Evolutionary conservation across 2,113 vertebrate species (phyloP).

Genomic region (Albula glossodonta): DNA sequence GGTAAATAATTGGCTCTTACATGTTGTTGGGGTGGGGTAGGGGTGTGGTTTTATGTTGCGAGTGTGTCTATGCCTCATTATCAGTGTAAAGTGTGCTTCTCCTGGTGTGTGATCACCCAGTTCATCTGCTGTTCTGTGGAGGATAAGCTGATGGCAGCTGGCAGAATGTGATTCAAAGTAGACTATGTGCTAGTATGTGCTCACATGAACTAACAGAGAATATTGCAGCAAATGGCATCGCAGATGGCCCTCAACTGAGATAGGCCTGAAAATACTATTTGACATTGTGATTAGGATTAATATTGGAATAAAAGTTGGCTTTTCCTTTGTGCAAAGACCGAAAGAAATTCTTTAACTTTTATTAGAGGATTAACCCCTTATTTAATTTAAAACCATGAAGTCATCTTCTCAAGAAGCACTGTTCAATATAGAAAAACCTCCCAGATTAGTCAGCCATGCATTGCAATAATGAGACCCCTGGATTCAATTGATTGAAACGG

Average conservation of each 20-base stretch:
- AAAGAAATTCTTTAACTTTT: background rate
- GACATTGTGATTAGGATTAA: background rate
- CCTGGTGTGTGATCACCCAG: too few species aligned
- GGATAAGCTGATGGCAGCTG: too few species aligned
- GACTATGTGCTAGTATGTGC: background rate
- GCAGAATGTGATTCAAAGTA: too few species aligned
- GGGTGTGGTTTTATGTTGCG: too few species aligned
- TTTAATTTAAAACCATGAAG: background rate
- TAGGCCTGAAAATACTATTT: too few species aligned
- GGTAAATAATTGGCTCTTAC: too few species aligned
- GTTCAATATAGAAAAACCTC: background rate
- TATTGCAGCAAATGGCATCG: background rate
- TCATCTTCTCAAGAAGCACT: background rate
- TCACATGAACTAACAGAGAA: background rate
- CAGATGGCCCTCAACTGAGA: background rate
- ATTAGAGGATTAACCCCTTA: background rate
- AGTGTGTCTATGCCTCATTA: too few species aligned
- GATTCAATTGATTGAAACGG: background rate
- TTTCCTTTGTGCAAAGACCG: background rate
- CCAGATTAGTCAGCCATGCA: background rate
- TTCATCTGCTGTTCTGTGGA: too few species aligned
- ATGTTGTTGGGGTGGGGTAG: too few species aligned
- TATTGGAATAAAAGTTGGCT: background rate
- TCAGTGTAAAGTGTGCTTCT: too few species aligned
- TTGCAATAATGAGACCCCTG: background rate